Evolutionary conservation across 2,113 vertebrate species (phyloP).

Genomic region (Haemorhous mexicanus): DNA sequence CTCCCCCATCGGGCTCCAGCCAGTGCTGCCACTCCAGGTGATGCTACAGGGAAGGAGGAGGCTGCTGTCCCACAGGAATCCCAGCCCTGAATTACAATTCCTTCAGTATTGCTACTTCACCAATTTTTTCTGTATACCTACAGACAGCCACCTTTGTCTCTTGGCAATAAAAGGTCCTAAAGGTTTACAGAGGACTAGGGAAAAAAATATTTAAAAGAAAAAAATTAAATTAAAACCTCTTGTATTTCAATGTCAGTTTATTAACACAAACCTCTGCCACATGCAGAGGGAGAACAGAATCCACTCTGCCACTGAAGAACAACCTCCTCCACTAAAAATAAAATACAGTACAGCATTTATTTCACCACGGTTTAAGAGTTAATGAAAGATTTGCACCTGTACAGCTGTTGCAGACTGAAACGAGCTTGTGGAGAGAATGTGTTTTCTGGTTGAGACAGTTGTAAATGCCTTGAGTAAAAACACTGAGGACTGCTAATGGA

Average conservation of each 20-base stretch:
- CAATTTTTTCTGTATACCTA: background rate
- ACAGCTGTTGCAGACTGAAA: slow-evolving; percentile 73
- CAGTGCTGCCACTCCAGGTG: background rate
- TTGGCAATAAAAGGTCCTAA: background rate
- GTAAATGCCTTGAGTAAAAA: slow-evolving; percentile 87
- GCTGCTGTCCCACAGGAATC: background rate
- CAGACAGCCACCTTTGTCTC: background rate
- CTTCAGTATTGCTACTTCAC: background rate
- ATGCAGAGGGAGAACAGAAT: slow-evolving; percentile 5
- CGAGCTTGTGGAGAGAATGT: slow-evolving; percentile 65
- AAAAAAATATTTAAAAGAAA: background rate
- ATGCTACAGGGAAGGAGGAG: background rate
- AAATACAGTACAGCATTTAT: slow-evolving; percentile 66
- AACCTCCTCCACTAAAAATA: slow-evolving; percentile 57
- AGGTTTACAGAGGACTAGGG: background rate
- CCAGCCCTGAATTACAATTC: background rate
- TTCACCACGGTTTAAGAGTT: slow-evolving; percentile 75
- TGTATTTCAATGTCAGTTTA: background rate
- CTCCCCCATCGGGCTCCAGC: fast-evolving
- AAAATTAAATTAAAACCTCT: background rate
- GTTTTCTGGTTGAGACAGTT: slow-evolving; percentile 80
- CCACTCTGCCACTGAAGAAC: slow-evolving; percentile 29
- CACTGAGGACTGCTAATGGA: slow-evolving; percentile 91
- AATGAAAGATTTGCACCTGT: slow-evolving; percentile 93
- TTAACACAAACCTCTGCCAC: background rate